Evolutionary conservation across 2,113 vertebrate genomes (phyloP).

Genomic region (Neolamprologus brichardi): DNA sequence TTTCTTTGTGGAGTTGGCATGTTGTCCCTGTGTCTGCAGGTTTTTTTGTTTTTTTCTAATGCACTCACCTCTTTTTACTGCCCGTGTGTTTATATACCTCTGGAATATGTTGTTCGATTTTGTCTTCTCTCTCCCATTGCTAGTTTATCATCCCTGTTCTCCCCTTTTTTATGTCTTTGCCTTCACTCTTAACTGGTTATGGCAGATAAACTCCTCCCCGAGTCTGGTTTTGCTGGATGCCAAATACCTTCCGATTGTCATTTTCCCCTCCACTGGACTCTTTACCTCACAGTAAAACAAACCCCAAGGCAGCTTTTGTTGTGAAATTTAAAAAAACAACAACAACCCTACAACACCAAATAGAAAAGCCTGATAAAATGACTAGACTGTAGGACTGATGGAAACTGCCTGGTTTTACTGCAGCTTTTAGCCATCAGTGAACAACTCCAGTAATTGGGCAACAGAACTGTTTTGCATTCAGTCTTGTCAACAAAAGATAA

Average conservation of each 20-base stretch:
- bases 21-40: background rate
- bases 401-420: background rate
- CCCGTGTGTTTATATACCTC: accelerated
- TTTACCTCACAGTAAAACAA: background rate
- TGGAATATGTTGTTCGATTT: background rate
- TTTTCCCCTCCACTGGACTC: background rate
- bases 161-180: background rate
- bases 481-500: background rate
- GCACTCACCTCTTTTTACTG: background rate
- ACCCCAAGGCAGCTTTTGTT: background rate
- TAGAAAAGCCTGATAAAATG: background rate
- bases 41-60: accelerated
- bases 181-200: background rate
- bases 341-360: background rate
- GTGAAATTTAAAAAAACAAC: background rate
- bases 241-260: background rate
- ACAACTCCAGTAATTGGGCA: background rate
- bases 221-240: background rate
- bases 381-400: background rate
- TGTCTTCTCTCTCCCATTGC: background rate
- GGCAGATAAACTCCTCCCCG: background rate
- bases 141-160: background rate
- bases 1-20: accelerated
- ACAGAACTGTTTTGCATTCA: background rate
- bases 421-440: background rate